Evolutionary conservation across 2,888 invertebrate species (phyloP), one percentile per base, ranked within the genome.

Genomic region (Pocota personata): DNA sequence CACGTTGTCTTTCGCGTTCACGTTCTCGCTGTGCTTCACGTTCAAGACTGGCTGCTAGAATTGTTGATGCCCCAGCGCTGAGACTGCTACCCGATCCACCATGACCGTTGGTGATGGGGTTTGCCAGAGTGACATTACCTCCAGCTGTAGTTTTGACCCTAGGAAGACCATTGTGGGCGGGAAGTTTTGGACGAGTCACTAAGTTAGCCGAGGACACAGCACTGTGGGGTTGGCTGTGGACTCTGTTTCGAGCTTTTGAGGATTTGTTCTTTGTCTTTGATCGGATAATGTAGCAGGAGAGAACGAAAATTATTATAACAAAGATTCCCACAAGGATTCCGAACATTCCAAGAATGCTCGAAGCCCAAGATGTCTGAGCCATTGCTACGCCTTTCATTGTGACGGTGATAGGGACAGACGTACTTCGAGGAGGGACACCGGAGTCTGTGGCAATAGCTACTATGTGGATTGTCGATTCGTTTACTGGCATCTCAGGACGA

Each of bases 371-470:
- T 0, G 93, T 92, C 58, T 93, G 93, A 5, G 91, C 91, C 88
- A 93, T 89, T 32, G 92, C 91, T 0, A 92, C 89, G 79, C 92
- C 93, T 88, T 92, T 92, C 92, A 95, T 94, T 89, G 94, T 95
- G 52, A 96, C 95, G 14, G 94, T 94, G 78, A 96, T 94, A 1
- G 95, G 95, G 52, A 95, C 95, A 0, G 94, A 95, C 5, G 94
- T 93, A 93, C 95, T 96, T 90, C 96, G 92, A 0, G 97, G 96
- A n/a, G 98, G 98, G 19, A 94, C 93, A 14, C 98, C 98, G 12
- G 95, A 96, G 92, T 98, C 98, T 0, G 95, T 95, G 21, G 97
- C 98, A 57, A 97, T 95, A 43, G 97, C 97, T 52, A 97, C 95
- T 66, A 97, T 93, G 92, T 96, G 95, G 57, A 97, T 95, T 57